These are phyloP conservation scores for Amphibalanus amphitrite DNA, from an alignment of 1,140 invertebrate species.

Conservation along the genomic window DNA sequence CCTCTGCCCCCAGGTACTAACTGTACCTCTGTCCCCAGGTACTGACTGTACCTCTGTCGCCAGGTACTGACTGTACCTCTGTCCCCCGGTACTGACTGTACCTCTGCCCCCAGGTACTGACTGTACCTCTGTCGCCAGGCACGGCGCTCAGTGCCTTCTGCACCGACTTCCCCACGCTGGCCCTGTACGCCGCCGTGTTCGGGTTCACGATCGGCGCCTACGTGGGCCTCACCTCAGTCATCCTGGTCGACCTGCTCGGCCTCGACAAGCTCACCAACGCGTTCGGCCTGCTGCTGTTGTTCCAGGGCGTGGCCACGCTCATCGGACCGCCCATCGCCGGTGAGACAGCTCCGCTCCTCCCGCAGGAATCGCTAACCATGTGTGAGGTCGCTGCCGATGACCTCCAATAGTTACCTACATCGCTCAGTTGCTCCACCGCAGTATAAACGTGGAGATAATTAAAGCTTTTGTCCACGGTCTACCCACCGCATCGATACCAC, in stretches of 20 bases:
- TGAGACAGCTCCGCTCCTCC: constrained; percentile 24
- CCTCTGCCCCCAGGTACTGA: too few relatives aligned
- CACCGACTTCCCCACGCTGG: constrained; percentile 43
- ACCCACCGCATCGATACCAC: too few relatives aligned
- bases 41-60: too few relatives aligned
- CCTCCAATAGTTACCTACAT: not conserved
- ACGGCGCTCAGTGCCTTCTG: constrained; percentile 59
- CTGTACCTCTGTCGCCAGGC: constrained; percentile 40
- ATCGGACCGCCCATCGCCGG: constrained; percentile 75
- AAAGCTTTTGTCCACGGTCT: too few relatives aligned
- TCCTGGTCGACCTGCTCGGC: constrained; percentile 68
- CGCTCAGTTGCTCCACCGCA: not conserved
- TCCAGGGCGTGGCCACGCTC: constrained; percentile 78
- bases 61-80: too few relatives aligned
- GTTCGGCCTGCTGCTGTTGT: constrained; percentile 71
- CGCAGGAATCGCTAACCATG: too few relatives aligned
- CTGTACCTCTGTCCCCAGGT: too few relatives aligned
- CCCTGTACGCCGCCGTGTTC: constrained; percentile 59
- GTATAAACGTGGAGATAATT: too few relatives aligned
- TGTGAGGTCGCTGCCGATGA: not conserved
- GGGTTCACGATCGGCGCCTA: constrained; percentile 82
- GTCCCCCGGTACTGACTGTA: too few relatives aligned
- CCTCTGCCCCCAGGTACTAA: too few relatives aligned
- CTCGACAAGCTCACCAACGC: constrained; percentile 77
- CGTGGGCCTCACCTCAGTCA: constrained; percentile 78